Base-by-base conservation (phyloP, 2,113 vertebrate genomes). In the Zeus faber region DNA sequence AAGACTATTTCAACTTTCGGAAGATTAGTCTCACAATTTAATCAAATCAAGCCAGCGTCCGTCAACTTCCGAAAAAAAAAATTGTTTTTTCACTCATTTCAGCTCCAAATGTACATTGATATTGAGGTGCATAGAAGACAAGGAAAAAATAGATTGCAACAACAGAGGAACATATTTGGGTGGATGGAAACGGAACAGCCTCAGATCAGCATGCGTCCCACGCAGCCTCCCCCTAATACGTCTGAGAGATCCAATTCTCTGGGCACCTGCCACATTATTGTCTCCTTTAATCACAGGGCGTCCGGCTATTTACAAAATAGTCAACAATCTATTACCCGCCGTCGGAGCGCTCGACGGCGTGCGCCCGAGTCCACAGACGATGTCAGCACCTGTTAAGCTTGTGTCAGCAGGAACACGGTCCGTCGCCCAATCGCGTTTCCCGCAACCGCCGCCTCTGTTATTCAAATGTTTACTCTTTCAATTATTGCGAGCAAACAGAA, bases 251-350 rank as follows among this genome's bases (percentile, higher is more conserved):
- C 17, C 13, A 21, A 1, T 20, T 64, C 64, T 0, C 23, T 68
- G 67, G 67, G 67, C 70, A 65, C 61, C 43, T 4, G 2, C 44
- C 51, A 50, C 69, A 72, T 81, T 74, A 82, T 70, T 49, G 4
- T 40, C 54, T 74, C 58, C 62, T 72, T 72, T 79, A 81, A 76
- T 79, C 79, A 82, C 77, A 76, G 62, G 62, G 70, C 51, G 63
- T 56, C 72, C 67, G 73, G 70, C 67, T 80, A 72, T 46, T 74
- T 56, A 49, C 46, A 33, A 45, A 31, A 48, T 67, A 65, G 61
- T 57, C 64, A 59, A 23, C 49, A n/a, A 65, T 60, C 54, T 37
- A 65, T 74, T 79, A 74, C 50, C 46, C 46, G 0, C 39, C 20
- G 7, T 31, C 48, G 25, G 47, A 3, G 39, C 48, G 55, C 62